These are phyloP conservation scores for Morelia viridis DNA, from an alignment of 2,797 vertebrate species.

Conservation along the genomic window DNA sequence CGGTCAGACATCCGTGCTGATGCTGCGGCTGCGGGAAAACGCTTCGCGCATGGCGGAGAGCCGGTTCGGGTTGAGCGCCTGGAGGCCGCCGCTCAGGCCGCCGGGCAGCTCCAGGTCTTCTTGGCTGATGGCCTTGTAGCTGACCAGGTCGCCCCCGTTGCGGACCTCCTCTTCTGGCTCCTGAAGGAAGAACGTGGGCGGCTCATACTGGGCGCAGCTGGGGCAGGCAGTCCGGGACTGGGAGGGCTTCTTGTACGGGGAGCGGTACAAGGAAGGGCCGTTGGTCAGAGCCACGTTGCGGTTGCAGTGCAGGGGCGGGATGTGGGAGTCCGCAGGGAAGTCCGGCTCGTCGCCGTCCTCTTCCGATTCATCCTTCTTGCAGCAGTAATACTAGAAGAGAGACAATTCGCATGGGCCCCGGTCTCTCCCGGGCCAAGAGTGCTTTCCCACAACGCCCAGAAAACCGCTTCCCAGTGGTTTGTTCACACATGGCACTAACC, in stretches of 20 bases:
- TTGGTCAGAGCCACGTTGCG: conserved; percentile 91
- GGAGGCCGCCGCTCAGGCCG: conserved; percentile 80
- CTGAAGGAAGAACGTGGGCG: conserved; percentile 92
- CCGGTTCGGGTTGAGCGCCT: conserved; percentile 88
- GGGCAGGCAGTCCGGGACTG: conserved; percentile 86
- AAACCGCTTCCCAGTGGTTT: neutral
- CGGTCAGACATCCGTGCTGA: conserved; percentile 93
- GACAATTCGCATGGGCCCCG: neutral
- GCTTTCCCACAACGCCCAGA: neutral
- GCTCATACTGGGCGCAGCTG: conserved; percentile 85
- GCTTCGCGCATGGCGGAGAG: conserved; percentile 94
- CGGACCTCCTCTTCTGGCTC: conserved; percentile 82
- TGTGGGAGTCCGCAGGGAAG: conserved; percentile 88
- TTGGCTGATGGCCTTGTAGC: conserved; percentile 85
- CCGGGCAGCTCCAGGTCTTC: conserved; percentile 85
- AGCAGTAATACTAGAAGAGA: conserved; percentile 91
- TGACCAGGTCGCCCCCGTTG: conserved; percentile 88
- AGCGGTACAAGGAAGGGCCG: conserved; percentile 84
- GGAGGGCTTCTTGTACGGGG: conserved; percentile 79
- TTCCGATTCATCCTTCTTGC: conserved; percentile 94
- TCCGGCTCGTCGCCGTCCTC: conserved; percentile 98
- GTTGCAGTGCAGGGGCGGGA: conserved; percentile 90
- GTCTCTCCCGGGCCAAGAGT: neutral
- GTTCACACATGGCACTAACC: no score
- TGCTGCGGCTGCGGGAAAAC: conserved; percentile 92